phyloP scores from a whole-genome alignment of 2,113 vertebrate genomes.

The Menidia beryllina region DNA sequence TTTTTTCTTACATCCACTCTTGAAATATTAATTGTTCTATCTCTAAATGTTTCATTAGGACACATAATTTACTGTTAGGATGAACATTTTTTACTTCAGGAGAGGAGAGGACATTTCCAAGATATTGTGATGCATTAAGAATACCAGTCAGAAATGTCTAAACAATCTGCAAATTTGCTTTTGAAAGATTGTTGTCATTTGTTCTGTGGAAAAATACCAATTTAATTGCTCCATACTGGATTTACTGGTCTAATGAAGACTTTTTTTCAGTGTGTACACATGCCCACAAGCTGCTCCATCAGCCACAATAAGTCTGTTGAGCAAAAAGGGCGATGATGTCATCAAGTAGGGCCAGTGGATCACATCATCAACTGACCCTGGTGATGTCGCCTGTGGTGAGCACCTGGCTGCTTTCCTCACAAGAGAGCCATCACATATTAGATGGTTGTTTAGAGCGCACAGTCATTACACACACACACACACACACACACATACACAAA shows the following conservation, averaged over 20 bases:
- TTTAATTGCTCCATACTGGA: conserved; percentile 30
- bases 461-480: conserved; percentile 45
- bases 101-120: conserved; percentile 21
- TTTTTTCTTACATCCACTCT: conserved; percentile 32
- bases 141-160: conserved; percentile 33
- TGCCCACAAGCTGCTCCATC: conserved; percentile 9
- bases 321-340: conserved; percentile 61
- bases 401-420: conserved; percentile 76
- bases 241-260: conserved; percentile 32
- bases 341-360: conserved; percentile 55
- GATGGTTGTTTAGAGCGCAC: conserved; percentile 53
- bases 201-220: conserved; percentile 20
- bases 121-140: conserved; percentile 17
- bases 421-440: conserved; percentile 66
- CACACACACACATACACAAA: conserved; percentile 28
- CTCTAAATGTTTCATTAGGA: conserved; percentile 31
- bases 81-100: conserved; percentile 19
- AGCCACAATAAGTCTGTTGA: conserved; percentile 5
- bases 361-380: conserved; percentile 52
- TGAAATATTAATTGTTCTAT: conserved; percentile 36
- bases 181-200: conserved; percentile 26
- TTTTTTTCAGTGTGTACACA: not conserved
- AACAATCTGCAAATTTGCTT: conserved; percentile 43
- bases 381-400: conserved; percentile 66
- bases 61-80: conserved; percentile 24